These are phyloP conservation scores for Drosophila insularis DNA, from an alignment of 1,140 invertebrate species.

Conservation along the genomic window DNA sequence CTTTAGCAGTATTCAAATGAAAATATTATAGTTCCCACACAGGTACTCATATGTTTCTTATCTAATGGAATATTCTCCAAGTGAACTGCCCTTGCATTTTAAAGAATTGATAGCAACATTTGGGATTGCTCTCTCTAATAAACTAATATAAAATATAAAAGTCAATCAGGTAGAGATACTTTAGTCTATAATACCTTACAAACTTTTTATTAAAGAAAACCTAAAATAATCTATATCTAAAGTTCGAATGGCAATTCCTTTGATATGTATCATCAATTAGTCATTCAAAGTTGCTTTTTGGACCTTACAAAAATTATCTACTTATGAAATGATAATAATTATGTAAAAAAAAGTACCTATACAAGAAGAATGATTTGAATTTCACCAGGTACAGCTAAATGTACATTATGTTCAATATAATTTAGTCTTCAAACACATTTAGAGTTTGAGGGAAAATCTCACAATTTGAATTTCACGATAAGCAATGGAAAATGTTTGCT, in stretches of 20 bases:
- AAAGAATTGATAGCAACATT: no score
- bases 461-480: conserved; percentile 7
- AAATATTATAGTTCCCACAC: background rate
- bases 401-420: background rate
- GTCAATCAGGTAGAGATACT: no score
- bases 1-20: background rate
- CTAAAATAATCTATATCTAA: no score
- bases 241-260: no score
- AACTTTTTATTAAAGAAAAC: no score
- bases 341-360: background rate
- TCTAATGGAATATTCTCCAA: background rate
- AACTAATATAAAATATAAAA: no score
- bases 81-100: no score
- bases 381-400: background rate
- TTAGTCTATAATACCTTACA: background rate
- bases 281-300: no score
- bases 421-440: background rate
- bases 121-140: no score
- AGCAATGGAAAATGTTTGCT: conserved; percentile 8
- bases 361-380: no score
- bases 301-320: background rate
- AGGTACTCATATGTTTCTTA: background rate
- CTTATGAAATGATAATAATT: background rate
- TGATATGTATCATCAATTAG: no score
- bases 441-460: background rate